Evolutionary conservation across 35 echinoderm and acorn worm genomes (phyloP), one percentile per base, ranked within the genome.

Genomic region (Ptychodera flava): DNA sequence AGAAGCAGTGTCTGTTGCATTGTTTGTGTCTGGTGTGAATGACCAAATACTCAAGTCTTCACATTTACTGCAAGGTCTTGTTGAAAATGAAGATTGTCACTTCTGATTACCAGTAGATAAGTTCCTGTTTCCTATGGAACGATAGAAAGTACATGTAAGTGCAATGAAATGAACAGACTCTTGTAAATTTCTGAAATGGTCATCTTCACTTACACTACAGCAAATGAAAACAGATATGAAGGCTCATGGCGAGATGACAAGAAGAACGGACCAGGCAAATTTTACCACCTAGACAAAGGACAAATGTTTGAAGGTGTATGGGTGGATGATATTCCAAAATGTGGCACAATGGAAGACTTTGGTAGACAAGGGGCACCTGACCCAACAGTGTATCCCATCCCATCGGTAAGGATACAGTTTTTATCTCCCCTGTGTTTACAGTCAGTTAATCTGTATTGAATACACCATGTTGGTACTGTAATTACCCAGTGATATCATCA

Each of bases 221-320:
- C 85, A 1, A 83, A 83, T 76, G 95, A 98, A 79, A 98, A 98
- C 37, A 91, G 95, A 80, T 98, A 94, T 85, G 95, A 98, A 88
- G 95, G 95, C 14, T 92, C 90, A 78, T 98, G 95, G 95, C 89
- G 94, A 79, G 38, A 85, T 85, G 92, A 94, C 81, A 90, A 98
- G 64, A 94, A 98, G 84, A 98, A 98, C 83, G 95, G 95, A 28
- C 89, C 86, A 38, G 95, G 95, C 0, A 97, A 94, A 78, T 94
- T 93, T 36, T 98, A 94, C 81, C 94, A 94, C 77, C 77, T 98
- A 53, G 92, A 98, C 81, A 98, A 94, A 85, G 95, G 95, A 78
- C 92, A 98, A 33, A 80, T 98, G 76, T 98, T 94, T 45, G 95
- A 98, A 90, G 92, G 95, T 28, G 95, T 98, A 0, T 98, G 95